Evolutionary conservation across 2,888 invertebrate species (phyloP), one percentile per base, ranked within the genome.

Genomic region (Schizotus pectinicornis): DNA sequence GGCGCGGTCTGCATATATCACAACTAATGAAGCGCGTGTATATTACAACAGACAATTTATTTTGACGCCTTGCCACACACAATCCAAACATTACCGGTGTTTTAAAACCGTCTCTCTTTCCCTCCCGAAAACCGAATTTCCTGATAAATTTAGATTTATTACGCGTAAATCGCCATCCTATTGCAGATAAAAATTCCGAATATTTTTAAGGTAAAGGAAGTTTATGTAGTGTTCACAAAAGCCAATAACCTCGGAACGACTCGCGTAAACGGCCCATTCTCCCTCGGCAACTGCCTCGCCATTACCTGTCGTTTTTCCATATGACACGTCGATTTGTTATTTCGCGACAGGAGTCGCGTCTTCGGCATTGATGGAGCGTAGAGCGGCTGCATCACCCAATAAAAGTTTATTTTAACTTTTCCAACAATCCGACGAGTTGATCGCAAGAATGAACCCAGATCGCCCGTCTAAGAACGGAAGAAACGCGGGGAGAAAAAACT

Each of bases 1-100:
- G 22, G 22, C 22, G 22, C 22, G 22, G 38, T 32, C 37, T 56
- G 48, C 61, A 54, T 61, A 61, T 31, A 45, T 61, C 61, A 61
- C 61, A 31, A 37, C 50, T 61, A 61, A 61, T 57, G 61, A 61
- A 56, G 52, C 49, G 45, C 34, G 39, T 60, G 48, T 34, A 48
- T 32, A 43, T 43, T 31, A 46, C 33, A 50, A 42, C 53, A 49
- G 45, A 34, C 47, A 60, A 56, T 60, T 60, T 60, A 60, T 60
- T 52, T 37, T 37, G 56, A 56, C 56, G 41, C 43, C 42, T 56
- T 48, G 50, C 56, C 46, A 54, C 59, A 43, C 51, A 59, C 0
- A 35, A 30, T 54, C 33, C 42, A 33, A 52, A 41, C 53, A 31
- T 41, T 43, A 6, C 43, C 11, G 22, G 7, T 46, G 31, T 43